Base-by-base conservation (phyloP, 2,797 vertebrate genomes). In the Cyclura pinguis region DNA sequence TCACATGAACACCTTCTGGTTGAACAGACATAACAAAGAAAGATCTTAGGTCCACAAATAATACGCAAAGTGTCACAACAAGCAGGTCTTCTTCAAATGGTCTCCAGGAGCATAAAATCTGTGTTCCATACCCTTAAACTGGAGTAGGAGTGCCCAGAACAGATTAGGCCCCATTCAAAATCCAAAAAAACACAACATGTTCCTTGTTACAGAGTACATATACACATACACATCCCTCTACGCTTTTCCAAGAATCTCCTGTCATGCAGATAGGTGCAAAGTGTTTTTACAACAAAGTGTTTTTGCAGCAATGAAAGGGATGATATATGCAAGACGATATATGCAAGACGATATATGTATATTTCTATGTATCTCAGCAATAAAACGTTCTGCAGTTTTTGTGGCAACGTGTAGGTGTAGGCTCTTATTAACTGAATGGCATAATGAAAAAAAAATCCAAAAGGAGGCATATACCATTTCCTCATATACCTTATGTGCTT, bases 281-380 rank as follows among this genome's bases (percentile, higher is more conserved):
- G 59, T 86, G 69, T 92, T 93, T 92, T 89, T 93, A 86, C 10
- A 89, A 78, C 89, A 50, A 14, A 67, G 59, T 86, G 72, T 92
- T 93, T 92, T 89, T 93, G 85, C 10, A 89, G 80, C 89, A 50
- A 14, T 86, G 92, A 90, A 88, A 86, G 3, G 4, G 64, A 76
- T n/a, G 29, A 57, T n/a, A n/a, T n/a, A n/a, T n/a, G 12, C 89
- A 83, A 6, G 50, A 38, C 24, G 92, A 90, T 91, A 88, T 24
- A 91, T 22, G 12, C 89, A 83, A 6, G 50, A 38, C 24, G 92
- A 90, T 91, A 88, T 24, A 91, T 22, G 80, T 93, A 86, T 85
- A 93, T 94, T 82, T 59, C 80, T 52, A 27, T 77, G 38, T 88
- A 86, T 92, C 85, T 27, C 3, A 83, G 74, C 72, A 91, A 67